Base-by-base conservation (phyloP, 2,888 invertebrate species). In the Agrenia bidenticulata region DNA sequence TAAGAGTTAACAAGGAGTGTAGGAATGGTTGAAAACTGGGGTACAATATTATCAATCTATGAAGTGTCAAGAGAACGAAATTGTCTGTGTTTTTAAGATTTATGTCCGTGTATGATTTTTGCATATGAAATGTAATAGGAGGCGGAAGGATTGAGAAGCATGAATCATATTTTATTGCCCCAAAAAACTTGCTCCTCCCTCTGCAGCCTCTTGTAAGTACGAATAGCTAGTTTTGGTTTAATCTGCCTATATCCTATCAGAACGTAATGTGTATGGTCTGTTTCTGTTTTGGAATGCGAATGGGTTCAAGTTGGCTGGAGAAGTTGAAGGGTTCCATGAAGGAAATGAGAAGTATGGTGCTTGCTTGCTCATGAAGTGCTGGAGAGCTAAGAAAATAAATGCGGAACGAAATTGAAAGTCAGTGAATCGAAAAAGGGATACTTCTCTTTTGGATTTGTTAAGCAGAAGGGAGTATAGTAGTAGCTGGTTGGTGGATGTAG, bases 371-470 rank as follows among this genome's bases (percentile, higher is more conserved):
- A 45, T 45, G 45, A 19, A 17, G 45, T 32, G 32, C 32, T 32
- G 32, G 32, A 45, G 15, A 45, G 45, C 45, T 45, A n/a, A 51
- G 51, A 21, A 51, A 51, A 51, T 51, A 51, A 51, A 51, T 51
- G 51, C 24, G 51, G 24, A 51, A 51, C 51, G 51, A 51, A 51
- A 51, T 51, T 51, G 51, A 51, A 51, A 51, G 51, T 51, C 51
- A 51, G 51, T 24, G 51, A 51, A 51, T 51, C 51, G 51, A 23
- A 51, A 51, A 51, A 51, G 17, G 21, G 51, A 51, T 24, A 51
- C 51, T 51, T 51, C 19, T 51, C 23, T 23, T 51, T 51, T 13
- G 51, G 51, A 51, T 51, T 51, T 19, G 51, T 51, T 17, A 23
- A 51, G 24, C 23, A 19, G 19, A 2, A 2, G 23, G 24, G 21